Conservation (phyloP, 2,888 invertebrate species). For the Malachius bipustulatus region DNA sequence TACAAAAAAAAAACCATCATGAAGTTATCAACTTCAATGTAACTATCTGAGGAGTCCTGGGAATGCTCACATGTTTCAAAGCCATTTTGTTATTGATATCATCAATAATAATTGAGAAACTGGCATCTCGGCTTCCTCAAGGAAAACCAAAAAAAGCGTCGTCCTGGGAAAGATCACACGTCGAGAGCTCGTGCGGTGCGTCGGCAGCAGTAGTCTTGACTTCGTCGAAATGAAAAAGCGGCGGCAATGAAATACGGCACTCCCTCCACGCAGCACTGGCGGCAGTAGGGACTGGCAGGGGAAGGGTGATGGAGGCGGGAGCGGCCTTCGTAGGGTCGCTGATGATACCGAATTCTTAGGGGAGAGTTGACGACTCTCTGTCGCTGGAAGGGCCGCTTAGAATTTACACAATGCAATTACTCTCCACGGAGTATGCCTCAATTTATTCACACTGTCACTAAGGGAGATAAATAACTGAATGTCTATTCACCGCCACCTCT, state of each 20-base stretch:
- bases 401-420: conserved; percentile 29
- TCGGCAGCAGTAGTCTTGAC: conserved; percentile 20
- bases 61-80: no score
- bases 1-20: no score
- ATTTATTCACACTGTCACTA: conserved; percentile 17
- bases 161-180: no score
- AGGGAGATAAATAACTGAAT: conserved; percentile 18
- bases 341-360: conserved; percentile 24
- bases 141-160: no score
- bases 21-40: no score
- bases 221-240: conserved; percentile 25
- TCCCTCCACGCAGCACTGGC: conserved; percentile 19
- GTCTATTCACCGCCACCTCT: conserved; percentile 12
- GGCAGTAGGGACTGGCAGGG: conserved; percentile 7
- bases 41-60: no score
- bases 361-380: conserved; percentile 13
- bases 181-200: no score
- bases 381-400: conserved; percentile 23
- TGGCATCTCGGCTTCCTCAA: no score
- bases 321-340: conserved; percentile 21
- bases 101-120: no score
- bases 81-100: no score
- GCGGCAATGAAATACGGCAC: conserved; percentile 24
- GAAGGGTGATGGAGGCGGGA: conserved; percentile 16
- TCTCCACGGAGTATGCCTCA: conserved; percentile 19